Evolutionary conservation across 2,113 vertebrate genomes (phyloP).

Genomic region (Pagrus major): DNA sequence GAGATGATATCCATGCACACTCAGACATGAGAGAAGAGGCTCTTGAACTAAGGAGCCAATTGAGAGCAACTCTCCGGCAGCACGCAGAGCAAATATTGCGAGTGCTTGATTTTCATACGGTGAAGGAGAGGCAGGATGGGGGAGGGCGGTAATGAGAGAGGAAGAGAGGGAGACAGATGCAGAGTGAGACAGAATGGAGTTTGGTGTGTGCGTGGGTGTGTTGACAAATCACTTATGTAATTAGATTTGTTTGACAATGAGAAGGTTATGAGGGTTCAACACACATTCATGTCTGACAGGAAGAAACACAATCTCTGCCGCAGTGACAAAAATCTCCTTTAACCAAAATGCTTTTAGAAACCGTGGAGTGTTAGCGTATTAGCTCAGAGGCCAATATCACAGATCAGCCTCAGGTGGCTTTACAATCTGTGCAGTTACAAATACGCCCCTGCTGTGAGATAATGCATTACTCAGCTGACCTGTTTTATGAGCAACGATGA

Average conservation of each 20-base stretch:
- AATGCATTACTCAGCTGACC: too few species aligned
- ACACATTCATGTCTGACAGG: background rate
- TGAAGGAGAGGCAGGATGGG: background rate
- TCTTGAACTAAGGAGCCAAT: slow-evolving; percentile 33
- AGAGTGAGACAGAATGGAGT: background rate
- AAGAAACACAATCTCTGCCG: background rate
- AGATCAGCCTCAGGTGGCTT: too few species aligned
- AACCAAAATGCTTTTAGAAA: background rate
- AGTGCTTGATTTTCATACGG: slow-evolving; percentile 4
- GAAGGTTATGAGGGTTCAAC: background rate
- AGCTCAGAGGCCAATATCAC: too few species aligned
- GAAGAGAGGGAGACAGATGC: background rate
- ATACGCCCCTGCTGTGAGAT: too few species aligned
- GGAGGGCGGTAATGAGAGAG: too few species aligned
- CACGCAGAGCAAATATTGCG: slow-evolving; percentile 8
- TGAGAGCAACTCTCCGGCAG: slow-evolving; percentile 15
- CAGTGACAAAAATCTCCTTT: background rate
- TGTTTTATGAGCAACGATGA: too few species aligned
- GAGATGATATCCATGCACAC: slow-evolving; percentile 11
- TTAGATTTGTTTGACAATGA: background rate
- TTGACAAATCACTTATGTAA: slow-evolving; percentile 11
- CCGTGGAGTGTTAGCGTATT: background rate
- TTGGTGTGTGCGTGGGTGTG: slow-evolving; percentile 8
- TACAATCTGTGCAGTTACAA: too few species aligned
- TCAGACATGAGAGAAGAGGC: slow-evolving; percentile 33